phyloP scores from a whole-genome alignment of 2,888 invertebrate genomes.

The Falcaria lacertinaria region DNA sequence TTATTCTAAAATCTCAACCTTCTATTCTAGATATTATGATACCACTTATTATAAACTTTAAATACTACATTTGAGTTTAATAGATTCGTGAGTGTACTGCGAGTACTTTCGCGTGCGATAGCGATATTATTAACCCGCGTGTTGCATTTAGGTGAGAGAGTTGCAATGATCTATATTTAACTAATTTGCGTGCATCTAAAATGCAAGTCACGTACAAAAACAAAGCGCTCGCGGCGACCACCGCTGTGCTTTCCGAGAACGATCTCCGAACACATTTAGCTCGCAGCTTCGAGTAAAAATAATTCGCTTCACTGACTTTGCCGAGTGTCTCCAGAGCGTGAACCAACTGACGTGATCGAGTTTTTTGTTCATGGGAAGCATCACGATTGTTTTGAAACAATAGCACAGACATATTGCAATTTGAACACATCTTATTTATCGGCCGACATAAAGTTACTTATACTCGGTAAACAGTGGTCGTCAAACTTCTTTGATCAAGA shows the following conservation, averaged over 20 bases:
- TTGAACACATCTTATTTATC: background rate
- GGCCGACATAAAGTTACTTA: background rate
- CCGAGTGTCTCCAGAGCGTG: conserved; percentile 23
- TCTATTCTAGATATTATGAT: no score
- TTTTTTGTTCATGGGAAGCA: conserved; percentile 4
- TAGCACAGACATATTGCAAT: background rate
- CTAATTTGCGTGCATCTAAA: conserved; percentile 65
- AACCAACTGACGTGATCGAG: conserved; percentile 8
- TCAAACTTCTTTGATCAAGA: no score
- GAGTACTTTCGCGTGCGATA: background rate
- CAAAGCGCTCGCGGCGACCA: conserved; percentile 58
- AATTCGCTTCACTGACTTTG: conserved; percentile 19
- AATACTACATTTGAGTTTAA: no score
- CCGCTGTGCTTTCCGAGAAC: conserved; percentile 64
- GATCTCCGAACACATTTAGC: conserved; percentile 42
- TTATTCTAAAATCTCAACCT: no score
- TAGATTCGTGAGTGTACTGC: background rate
- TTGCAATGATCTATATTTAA: conserved; percentile 57
- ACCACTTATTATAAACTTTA: no score
- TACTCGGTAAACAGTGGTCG: no score
- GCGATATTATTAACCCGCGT: conserved; percentile 12
- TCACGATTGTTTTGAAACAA: background rate
- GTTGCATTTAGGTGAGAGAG: conserved; percentile 29
- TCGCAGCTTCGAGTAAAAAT: conserved; percentile 34
- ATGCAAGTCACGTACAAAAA: conserved; percentile 68